These are phyloP conservation scores for Gonatopus flavifemur DNA, from an alignment of 1,140 invertebrate species.

Conservation along the genomic window DNA sequence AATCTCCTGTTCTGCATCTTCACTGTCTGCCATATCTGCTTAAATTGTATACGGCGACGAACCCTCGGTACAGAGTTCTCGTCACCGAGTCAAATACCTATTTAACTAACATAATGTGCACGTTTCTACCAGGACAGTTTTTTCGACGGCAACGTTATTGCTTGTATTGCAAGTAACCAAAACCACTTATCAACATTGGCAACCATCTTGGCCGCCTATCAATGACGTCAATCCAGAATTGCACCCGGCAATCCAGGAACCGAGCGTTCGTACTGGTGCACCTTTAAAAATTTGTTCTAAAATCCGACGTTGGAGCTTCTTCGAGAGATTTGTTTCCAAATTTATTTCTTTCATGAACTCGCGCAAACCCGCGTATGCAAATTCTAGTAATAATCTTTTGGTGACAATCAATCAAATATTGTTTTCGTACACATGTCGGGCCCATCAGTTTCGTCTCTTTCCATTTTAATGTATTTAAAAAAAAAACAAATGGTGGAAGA, in stretches of 20 bases:
- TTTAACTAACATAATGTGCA: conserved; percentile 34
- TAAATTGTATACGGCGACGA: conserved; percentile 29
- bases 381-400: too few species aligned
- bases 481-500: too few species aligned
- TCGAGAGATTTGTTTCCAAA: too few species aligned
- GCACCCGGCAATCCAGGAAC: conserved; percentile 21
- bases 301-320: too few species aligned
- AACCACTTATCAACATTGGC: conserved; percentile 40
- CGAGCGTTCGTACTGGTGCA: too few species aligned
- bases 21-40: conserved; percentile 56
- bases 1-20: conserved; percentile 61
- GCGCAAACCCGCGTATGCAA: too few species aligned
- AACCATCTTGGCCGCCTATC: conserved; percentile 37
- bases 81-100: conserved; percentile 8
- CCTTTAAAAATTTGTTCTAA: too few species aligned
- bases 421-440: too few species aligned
- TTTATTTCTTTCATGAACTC: too few species aligned
- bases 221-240: conserved; percentile 36
- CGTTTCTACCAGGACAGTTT: background rate
- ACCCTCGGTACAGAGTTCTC: conserved; percentile 36
- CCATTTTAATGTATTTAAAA: too few species aligned
- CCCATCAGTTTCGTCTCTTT: too few species aligned
- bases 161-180: conserved; percentile 31
- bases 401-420: too few species aligned
- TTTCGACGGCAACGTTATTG: conserved; percentile 23